phyloP scores from a whole-genome alignment of 1,140 invertebrate species.

The Zaprionus nigranus region DNA sequence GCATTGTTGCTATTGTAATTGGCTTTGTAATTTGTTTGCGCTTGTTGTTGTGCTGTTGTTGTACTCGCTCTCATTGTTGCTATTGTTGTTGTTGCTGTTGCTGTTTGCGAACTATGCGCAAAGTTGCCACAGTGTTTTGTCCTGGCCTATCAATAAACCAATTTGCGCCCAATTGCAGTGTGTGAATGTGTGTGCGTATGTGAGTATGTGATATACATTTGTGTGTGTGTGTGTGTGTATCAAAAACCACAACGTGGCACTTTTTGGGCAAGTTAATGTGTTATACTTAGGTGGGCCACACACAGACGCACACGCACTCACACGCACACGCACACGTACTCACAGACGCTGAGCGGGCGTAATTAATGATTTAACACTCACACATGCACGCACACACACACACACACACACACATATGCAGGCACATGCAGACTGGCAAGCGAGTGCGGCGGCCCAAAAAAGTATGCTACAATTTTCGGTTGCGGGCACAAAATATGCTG shows the following conservation, averaged over 20 bases:
- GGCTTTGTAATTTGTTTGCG: slow-evolving; percentile 27
- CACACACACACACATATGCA: slow-evolving; percentile 1
- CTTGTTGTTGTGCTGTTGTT: slow-evolving; percentile 1
- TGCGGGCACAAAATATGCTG: slow-evolving; percentile 72
- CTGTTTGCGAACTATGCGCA: slow-evolving; percentile 26
- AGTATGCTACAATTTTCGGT: slow-evolving; percentile 71
- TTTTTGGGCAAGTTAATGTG: slow-evolving; percentile 80
- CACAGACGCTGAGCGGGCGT: slow-evolving; percentile 29
- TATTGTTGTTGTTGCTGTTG: not conserved
- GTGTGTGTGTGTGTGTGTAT: slow-evolving; percentile 22
- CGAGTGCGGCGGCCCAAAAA: slow-evolving; percentile 45
- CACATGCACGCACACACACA: slow-evolving; percentile 19
- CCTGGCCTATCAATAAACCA: slow-evolving; percentile 67
- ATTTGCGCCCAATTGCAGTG: slow-evolving; percentile 71
- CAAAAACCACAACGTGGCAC: slow-evolving; percentile 74
- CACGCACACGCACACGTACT: not conserved
- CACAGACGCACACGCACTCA: slow-evolving; percentile 31
- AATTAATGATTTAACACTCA: slow-evolving; percentile 74
- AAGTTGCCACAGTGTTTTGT: slow-evolving; percentile 33
- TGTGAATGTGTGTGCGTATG: slow-evolving; percentile 7
- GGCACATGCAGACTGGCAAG: not conserved
- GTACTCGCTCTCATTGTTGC: not conserved
- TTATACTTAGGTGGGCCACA: slow-evolving; percentile 43
- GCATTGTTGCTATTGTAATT: slow-evolving; percentile 20
- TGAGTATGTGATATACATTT: slow-evolving; percentile 11